Conservation (phyloP, 2,797 vertebrate genomes). For the Antennarius maculatus region DNA sequence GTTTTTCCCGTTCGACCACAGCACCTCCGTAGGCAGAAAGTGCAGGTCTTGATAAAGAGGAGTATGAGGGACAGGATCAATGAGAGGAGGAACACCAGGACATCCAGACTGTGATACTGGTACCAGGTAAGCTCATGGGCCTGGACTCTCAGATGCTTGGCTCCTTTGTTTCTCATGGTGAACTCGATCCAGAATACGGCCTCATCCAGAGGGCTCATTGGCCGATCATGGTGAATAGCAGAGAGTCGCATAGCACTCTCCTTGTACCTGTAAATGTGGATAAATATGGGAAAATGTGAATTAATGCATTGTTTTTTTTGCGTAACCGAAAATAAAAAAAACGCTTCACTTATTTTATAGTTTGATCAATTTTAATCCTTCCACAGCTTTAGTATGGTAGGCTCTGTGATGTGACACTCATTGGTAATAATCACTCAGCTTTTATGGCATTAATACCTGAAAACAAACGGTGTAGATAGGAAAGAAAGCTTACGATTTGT, state of each 20-base stretch:
- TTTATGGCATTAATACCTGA: no score
- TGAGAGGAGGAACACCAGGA: conserved; percentile 75
- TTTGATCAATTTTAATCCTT: no score
- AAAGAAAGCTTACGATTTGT: conserved; percentile 67
- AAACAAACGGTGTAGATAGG: no score
- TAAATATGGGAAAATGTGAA: no score
- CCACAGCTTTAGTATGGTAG: no score
- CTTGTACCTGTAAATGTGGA: conserved; percentile 77
- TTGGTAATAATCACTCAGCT: no score
- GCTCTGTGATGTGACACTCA: no score
- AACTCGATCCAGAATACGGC: conserved; percentile 87
- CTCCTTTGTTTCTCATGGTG: conserved; percentile 86
- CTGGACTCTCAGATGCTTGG: conserved; percentile 82
- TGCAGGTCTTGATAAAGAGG: conserved; percentile 64
- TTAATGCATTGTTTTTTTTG: not conserved
- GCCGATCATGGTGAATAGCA: conserved; percentile 84
- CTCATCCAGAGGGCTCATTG: conserved; percentile 77
- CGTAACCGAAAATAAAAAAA: not conserved
- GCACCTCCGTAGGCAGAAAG: conserved; percentile 58
- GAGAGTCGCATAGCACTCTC: conserved; percentile 79
- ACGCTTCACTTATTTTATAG: no score
- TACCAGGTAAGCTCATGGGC: conserved; percentile 84
- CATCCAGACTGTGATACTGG: conserved; percentile 85
- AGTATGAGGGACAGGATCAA: conserved; percentile 53
- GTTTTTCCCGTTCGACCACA: conserved; percentile 31